Conservation (phyloP, 2,113 vertebrate species). For the Brachypodius melanocephalos region DNA sequence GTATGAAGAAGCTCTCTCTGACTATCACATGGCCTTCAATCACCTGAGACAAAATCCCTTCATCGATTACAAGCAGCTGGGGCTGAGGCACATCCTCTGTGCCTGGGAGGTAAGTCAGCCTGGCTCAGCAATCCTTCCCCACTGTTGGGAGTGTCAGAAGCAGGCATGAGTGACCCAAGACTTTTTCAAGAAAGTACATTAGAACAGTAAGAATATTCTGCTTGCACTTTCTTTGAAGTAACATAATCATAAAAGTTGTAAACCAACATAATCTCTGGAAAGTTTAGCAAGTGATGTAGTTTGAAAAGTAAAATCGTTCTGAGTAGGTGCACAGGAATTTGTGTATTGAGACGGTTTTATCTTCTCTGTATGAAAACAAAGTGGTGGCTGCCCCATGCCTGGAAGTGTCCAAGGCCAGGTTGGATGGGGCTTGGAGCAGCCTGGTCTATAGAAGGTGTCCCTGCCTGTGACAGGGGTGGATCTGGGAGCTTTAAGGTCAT, state of each 20-base stretch:
- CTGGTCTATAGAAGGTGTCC: not conserved
- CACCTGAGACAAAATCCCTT: slow-evolving; percentile 80
- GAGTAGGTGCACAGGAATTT: not conserved
- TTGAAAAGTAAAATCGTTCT: not conserved
- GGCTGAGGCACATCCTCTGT: slow-evolving; percentile 81
- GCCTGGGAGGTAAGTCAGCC: slow-evolving; percentile 84
- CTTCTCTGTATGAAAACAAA: not conserved
- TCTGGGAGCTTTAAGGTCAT: not conserved
- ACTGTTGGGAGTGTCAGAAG: not conserved
- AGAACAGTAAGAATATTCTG: not conserved
- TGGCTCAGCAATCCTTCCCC: not conserved
- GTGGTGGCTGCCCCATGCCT: not conserved
- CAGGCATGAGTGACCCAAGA: not conserved
- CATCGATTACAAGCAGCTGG: slow-evolving; percentile 91
- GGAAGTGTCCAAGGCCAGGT: not conserved
- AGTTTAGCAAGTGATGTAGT: not conserved
- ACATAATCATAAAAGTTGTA: not conserved
- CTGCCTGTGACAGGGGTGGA: not conserved
- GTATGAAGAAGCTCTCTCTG: slow-evolving; percentile 80
- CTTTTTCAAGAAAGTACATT: not conserved
- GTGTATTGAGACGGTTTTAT: not conserved
- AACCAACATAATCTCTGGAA: not conserved
- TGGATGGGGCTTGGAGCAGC: not conserved
- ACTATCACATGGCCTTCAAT: slow-evolving; percentile 80
- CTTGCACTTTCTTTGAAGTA: not conserved